Base-by-base conservation (phyloP, 2,113 vertebrate genomes). In the Tylochromis polylepis region DNA sequence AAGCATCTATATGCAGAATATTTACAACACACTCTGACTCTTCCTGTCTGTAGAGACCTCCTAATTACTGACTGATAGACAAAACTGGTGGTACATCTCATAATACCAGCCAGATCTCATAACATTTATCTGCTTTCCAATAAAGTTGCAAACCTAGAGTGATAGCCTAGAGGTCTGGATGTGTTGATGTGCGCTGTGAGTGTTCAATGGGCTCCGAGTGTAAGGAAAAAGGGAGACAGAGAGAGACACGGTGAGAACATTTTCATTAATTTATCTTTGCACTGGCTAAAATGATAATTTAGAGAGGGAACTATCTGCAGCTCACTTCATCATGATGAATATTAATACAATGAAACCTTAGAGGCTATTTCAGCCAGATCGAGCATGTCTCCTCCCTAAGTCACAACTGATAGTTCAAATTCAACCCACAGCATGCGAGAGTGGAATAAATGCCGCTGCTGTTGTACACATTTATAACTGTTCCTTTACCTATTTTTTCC, bases 21-120 rank as follows among this genome's bases (percentile, higher is more conserved):
- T 86, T 58, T 67, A 51, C 67, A 57, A 79, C 65, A 58, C 79
- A 51, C 58, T 29, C 18, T 59, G 87, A 79, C 83, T 58, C 80
- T 82, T 89, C 62, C 85, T 78, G 67, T 85, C 82, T 87, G 85
- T 84, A 84, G 9, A 85, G 56, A 11, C 38, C 72, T 79, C 43
- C 88, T 92, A 82, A 90, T 93, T 93, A 94, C 91, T 82, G 36
- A 88, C 91, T 92, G 89, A 95, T 46, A 88, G 83, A 91, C 72
- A 85, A 67, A 62, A 46, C 70, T 59, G 29, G 78, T 95, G 90
- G 92, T 93, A 93, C 86, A 92, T 92, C 88, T 88, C 75, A 92
- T 87, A 89, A 91, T 83, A 87, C 87, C 79, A 85, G 59, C 77
- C 79, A 86, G 82, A 91, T 83, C 89, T 88, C 86, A 92, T 93